phyloP scores from a whole-genome alignment of 1,140 invertebrate species.

The Caerostris darwini region DNA sequence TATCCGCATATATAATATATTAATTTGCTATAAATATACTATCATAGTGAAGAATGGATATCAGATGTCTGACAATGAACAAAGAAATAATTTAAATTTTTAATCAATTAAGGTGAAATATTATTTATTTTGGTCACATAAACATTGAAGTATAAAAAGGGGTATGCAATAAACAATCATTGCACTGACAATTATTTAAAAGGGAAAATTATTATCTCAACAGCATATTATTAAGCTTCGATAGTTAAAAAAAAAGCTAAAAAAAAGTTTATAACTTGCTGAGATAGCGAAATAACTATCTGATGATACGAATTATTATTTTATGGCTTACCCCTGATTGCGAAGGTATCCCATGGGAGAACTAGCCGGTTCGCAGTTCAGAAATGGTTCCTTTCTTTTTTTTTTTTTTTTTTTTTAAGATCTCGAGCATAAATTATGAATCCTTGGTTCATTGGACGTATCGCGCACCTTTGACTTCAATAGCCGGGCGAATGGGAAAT shows the following conservation, averaged over 20 bases:
- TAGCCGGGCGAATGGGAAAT: constrained; percentile 9
- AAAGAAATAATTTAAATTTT: too few species aligned
- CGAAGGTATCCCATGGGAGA: not conserved
- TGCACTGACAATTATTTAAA: too few species aligned
- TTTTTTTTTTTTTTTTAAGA: not conserved
- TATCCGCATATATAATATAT: too few species aligned
- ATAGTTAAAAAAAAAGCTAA: not conserved
- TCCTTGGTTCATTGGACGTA: not conserved
- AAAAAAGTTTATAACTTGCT: not conserved
- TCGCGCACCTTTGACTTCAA: not conserved
- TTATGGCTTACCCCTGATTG: not conserved
- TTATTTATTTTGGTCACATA: too few species aligned
- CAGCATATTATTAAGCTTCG: too few species aligned
- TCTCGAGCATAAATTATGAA: not conserved
- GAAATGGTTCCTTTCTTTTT: not conserved
- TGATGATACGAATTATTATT: not conserved
- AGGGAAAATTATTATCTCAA: too few species aligned
- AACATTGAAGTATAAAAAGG: too few species aligned
- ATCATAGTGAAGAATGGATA: too few species aligned
- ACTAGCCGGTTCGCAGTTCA: not conserved
- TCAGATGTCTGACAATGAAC: too few species aligned
- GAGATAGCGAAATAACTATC: not conserved
- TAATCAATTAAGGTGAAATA: too few species aligned
- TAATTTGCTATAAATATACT: too few species aligned
- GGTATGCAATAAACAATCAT: too few species aligned